Base-by-base conservation (phyloP, 2,888 invertebrate genomes). In the Hermaeophaga mercurialis region DNA sequence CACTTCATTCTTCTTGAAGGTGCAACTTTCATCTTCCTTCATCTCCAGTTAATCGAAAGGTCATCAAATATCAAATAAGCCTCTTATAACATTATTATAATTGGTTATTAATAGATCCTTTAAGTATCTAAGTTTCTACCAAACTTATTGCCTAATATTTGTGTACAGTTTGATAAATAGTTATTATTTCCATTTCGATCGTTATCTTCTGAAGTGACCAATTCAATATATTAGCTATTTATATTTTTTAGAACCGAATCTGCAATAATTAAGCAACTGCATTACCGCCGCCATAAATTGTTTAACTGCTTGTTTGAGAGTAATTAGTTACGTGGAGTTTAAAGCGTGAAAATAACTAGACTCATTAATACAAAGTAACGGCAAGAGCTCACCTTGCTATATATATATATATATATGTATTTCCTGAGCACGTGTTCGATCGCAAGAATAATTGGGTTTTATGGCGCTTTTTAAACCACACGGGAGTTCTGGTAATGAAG, bases 281-380 rank as follows among this genome's bases (percentile, higher is more conserved):
- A 38, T 38, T 38, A 38, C 14, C 17, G 17, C n/a, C n/a, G 39
- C 19, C 39, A 39, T 39, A 39, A 39, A 39, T 39, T 39, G 19
- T 39, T 39, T 39, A 39, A 39, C 9, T 39, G 19, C 39, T 19
- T 38, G 17, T 17, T 39, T 39, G 12, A 39, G 12, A 9, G 19
- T 39, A 39, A 39, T 39, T 39, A 39, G 39, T 39, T 39, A 11
- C n/a, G 2, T 11, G 4, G 38, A 38, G 17, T 38, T 38, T 39
- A 39, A 39, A 39, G 22, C 19, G 19, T 19, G 15, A 45, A 45
- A 45, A 45, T 45, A 55, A 48, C 48, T 39, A 36, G 36, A 44
- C 49, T 55, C 55, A 55, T 55, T 55, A 55, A 55, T 55, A 55
- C 49, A 55, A 38, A 49, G 49, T 41, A 44, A 19, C 54, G 39